These are phyloP conservation scores for Nematopogon swammerdamellus DNA, from an alignment of 2,888 invertebrate genomes.

Conservation along the genomic window DNA sequence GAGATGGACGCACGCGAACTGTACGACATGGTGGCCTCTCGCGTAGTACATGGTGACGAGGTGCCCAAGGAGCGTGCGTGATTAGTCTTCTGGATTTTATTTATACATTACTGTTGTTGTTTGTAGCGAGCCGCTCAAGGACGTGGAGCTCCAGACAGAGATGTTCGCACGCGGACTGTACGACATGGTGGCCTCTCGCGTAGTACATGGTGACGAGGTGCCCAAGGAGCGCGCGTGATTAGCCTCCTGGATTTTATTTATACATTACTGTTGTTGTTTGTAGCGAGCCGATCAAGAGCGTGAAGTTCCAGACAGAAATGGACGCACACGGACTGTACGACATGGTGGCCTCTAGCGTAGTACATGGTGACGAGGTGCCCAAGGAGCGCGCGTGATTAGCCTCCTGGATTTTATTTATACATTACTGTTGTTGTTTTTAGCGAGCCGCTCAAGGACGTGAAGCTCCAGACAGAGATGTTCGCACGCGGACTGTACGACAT, in stretches of 20 bases:
- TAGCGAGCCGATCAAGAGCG: slow-evolving; percentile 34
- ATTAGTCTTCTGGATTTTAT: too few relatives aligned
- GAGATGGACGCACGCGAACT: slow-evolving; percentile 55
- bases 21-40: slow-evolving; percentile 54
- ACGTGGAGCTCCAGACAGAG: slow-evolving; percentile 29
- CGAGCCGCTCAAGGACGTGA: slow-evolving; percentile 33
- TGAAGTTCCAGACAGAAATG: slow-evolving; percentile 33
- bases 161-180: slow-evolving; percentile 59
- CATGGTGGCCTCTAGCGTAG: slow-evolving; percentile 49
- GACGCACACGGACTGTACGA: slow-evolving; percentile 60
- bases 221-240: slow-evolving; percentile 53
- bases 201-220: slow-evolving; percentile 57
- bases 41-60: slow-evolving; percentile 56
- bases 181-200: slow-evolving; percentile 50
- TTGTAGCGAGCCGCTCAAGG: slow-evolving; percentile 36
- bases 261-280: slow-evolving; percentile 10
- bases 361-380: slow-evolving; percentile 57
- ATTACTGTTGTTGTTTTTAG: slow-evolving; percentile 10
- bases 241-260: too few relatives aligned
- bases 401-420: too few relatives aligned
- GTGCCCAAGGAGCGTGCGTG: slow-evolving; percentile 54
- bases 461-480: slow-evolving; percentile 34
- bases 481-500: slow-evolving; percentile 61
- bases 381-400: slow-evolving; percentile 53
- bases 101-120: too few relatives aligned